Conservation (phyloP, 2,797 vertebrate genomes). For the Tiaroga cobitis region DNA sequence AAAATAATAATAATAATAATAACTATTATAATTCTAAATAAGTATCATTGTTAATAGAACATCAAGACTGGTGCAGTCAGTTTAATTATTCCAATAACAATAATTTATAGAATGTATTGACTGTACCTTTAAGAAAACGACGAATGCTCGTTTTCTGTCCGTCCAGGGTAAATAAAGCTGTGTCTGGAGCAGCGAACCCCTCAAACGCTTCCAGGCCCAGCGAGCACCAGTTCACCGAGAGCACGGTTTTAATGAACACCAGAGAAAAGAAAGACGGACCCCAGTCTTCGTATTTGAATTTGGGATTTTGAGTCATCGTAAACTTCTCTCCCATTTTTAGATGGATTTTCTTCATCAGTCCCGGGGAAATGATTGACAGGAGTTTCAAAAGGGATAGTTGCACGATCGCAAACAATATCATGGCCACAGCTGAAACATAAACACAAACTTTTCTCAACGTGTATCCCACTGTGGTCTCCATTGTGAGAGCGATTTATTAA, state of each 20-base stretch:
- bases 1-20: neutral
- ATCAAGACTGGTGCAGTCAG: neutral
- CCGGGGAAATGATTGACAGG: conserved; percentile 76
- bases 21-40: neutral
- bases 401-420: conserved; percentile 40
- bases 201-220: conserved; percentile 82
- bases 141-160: conserved; percentile 73
- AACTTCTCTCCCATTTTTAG: conserved; percentile 74
- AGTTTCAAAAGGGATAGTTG: conserved; percentile 45
- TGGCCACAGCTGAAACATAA: conserved; percentile 44
- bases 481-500: neutral
- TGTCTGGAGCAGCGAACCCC: conserved; percentile 83
- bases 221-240: conserved; percentile 77
- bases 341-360: conserved; percentile 71
- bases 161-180: conserved; percentile 73
- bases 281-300: conserved; percentile 89
- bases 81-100: neutral
- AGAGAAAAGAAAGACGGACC: conserved; percentile 78
- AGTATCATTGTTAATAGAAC: neutral
- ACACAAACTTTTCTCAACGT: conserved; percentile 48
- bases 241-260: conserved; percentile 74
- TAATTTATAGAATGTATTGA: too few relatives aligned
- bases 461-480: conserved; percentile 15
- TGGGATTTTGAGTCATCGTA: conserved; percentile 81
- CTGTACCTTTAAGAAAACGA: conserved; percentile 80